Percentiles rank a stretch among this genome's conserved stretches.
These are phyloP conservation scores for Malacoctenus gilli DNA, from an alignment of 2,797 vertebrate species.

Conservation along the genomic window DNA sequence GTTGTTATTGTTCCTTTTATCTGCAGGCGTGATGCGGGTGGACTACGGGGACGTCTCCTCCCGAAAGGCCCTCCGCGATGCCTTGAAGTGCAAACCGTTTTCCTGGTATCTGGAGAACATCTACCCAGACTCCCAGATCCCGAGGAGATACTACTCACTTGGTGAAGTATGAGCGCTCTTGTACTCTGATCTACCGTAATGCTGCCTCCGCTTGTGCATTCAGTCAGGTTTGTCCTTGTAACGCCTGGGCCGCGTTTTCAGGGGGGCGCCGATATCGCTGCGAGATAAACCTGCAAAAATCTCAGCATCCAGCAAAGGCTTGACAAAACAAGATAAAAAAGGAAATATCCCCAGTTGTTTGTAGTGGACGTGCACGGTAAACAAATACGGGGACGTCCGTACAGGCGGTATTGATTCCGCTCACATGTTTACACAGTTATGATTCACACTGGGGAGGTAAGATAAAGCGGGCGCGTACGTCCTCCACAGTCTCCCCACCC, in stretches of 20 bases:
- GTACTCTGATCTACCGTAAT: constrained; percentile 53
- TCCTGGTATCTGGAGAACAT: constrained; percentile 98
- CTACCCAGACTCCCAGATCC: constrained; percentile 98
- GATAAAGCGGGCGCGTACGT: constrained; percentile 35
- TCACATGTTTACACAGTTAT: constrained; percentile 43
- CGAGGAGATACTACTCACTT: constrained; percentile 96
- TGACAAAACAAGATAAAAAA: constrained; percentile 38
- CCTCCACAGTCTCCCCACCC: constrained; percentile 5
- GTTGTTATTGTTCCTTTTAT: constrained; percentile 12
- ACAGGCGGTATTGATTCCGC: constrained; percentile 34
- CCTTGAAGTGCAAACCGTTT: constrained; percentile 92
- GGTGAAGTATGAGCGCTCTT: constrained; percentile 90
- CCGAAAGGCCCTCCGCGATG: constrained; percentile 88
- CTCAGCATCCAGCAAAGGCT: constrained; percentile 33
- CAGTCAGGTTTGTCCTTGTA: constrained; percentile 45
- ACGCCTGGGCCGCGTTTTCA: constrained; percentile 19
- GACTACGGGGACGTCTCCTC: constrained; percentile 94
- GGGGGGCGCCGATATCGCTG: constrained; percentile 23
- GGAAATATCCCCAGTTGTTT: constrained; percentile 30
- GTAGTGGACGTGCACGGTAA: constrained; percentile 30
- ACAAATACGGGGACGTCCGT: constrained; percentile 29
- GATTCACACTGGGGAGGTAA: constrained; percentile 19
- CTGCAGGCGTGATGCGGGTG: constrained; percentile 93
- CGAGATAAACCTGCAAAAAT: constrained; percentile 40
- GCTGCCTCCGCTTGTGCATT: constrained; percentile 24